A percentile compares a stretch with the other conserved stretches of the same genome.
phyloP scores from a whole-genome alignment of 2,888 invertebrate genomes.

The Heliconius erato region DNA sequence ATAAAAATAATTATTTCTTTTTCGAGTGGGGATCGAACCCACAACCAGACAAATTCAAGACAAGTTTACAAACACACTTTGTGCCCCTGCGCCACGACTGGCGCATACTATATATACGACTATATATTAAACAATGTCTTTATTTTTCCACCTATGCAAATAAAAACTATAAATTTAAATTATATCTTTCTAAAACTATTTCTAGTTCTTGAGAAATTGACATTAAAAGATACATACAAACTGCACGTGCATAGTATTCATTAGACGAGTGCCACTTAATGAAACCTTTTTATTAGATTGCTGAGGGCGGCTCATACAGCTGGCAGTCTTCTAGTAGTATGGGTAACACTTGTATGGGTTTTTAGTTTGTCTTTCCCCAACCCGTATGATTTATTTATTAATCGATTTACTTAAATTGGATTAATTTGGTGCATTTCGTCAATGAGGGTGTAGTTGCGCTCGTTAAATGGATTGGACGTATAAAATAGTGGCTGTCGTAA shows the following conservation, averaged over 20 bases:
- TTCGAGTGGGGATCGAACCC: too few relatives aligned
- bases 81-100: too few relatives aligned
- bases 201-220: background rate
- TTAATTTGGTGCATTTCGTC: constrained; percentile 67
- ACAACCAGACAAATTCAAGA: too few relatives aligned
- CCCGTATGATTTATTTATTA: constrained; percentile 78
- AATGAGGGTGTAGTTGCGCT: too few relatives aligned
- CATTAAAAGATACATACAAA: constrained; percentile 39
- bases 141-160: background rate
- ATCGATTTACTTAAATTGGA: constrained; percentile 70
- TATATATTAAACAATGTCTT: too few relatives aligned
- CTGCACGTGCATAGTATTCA: constrained; percentile 54
- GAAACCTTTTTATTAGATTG: constrained; percentile 86
- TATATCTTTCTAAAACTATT: background rate
- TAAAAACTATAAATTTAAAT: background rate
- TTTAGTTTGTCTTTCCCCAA: constrained; percentile 29
- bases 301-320: constrained; percentile 66
- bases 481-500: background rate
- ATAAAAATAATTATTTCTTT: background rate
- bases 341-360: constrained; percentile 78
- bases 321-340: constrained; percentile 57
- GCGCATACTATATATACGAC: too few relatives aligned
- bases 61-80: too few relatives aligned
- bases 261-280: constrained; percentile 58
- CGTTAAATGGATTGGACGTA: too few relatives aligned